A percentile compares a stretch with the other conserved stretches of the same genome.
Evolutionary conservation across 2,113 vertebrate species (phyloP).

Genomic region (Odobenus rosmarus): DNA sequence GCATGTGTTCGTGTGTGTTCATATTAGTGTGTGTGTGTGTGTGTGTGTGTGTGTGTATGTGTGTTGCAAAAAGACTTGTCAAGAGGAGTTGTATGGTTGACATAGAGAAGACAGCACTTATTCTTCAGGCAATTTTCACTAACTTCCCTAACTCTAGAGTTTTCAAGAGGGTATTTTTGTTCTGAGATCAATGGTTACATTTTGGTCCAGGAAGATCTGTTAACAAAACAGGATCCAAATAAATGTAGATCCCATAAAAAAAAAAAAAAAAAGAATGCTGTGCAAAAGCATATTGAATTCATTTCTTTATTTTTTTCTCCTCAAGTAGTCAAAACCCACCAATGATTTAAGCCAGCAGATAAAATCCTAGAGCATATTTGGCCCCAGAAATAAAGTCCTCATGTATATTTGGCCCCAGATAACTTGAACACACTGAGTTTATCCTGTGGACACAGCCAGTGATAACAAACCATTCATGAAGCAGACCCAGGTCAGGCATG

Average conservation of each 20-base stretch:
- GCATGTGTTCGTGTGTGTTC: background rate
- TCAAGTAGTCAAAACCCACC: slow-evolving; percentile 14
- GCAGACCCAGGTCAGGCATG: background rate
- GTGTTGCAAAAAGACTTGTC: background rate
- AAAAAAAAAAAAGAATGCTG: background rate
- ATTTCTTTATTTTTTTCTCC: background rate
- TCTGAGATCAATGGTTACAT: slow-evolving; percentile 25
- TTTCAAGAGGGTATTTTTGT: slow-evolving; percentile 25
- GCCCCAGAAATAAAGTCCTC: background rate
- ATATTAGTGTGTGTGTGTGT: background rate
- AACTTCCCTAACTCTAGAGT: background rate
- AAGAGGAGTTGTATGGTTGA: background rate
- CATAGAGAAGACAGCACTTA: background rate
- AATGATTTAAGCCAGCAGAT: background rate
- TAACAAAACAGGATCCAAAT: slow-evolving; percentile 17
- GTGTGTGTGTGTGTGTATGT: background rate
- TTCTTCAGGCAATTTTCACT: background rate
- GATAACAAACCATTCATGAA: background rate
- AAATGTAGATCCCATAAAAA: background rate
- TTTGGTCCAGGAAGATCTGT: slow-evolving; percentile 25
- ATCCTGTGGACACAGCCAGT: background rate
- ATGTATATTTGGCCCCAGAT: background rate
- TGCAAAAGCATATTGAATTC: background rate
- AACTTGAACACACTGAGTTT: background rate
- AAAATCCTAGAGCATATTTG: background rate